phyloP scores from a whole-genome alignment of 2,797 vertebrate genomes.

The Ptychadena robeensis region DNA sequence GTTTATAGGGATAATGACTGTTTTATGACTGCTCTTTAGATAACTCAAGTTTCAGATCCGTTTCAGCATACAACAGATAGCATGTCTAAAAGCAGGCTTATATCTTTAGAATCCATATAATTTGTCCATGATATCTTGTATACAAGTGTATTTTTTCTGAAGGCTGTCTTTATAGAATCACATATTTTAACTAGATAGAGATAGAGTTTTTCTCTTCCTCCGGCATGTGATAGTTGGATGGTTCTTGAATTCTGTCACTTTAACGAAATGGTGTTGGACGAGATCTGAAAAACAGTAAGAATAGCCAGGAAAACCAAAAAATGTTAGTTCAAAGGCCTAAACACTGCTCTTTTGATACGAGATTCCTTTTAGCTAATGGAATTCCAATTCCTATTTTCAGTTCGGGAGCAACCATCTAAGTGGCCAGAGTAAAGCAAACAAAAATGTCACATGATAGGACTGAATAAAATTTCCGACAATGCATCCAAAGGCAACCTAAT shows the following conservation, averaged over 20 bases:
- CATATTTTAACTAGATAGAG: neutral
- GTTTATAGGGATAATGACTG: constrained; percentile 43
- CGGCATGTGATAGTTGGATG: constrained; percentile 16
- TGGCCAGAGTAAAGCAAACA: constrained; percentile 36
- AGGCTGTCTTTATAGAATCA: constrained; percentile 17
- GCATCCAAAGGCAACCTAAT: constrained; percentile 39
- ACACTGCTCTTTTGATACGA: constrained; percentile 47
- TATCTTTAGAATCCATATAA: constrained; percentile 10
- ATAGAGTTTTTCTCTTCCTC: constrained; percentile 13
- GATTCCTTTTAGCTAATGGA: constrained; percentile 44
- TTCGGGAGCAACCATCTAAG: constrained; percentile 24
- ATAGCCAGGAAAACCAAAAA: constrained; percentile 46
- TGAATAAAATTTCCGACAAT: constrained; percentile 41
- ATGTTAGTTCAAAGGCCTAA: constrained; percentile 36
- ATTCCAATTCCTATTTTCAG: constrained; percentile 25
- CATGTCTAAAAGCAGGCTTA: neutral
- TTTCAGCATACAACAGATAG: neutral
- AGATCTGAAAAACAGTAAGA: constrained; percentile 21
- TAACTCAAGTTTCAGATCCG: neutral
- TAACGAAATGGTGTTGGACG: constrained; percentile 46
- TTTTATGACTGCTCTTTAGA: constrained; percentile 28
- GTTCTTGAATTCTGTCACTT: constrained; percentile 39
- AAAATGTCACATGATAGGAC: constrained; percentile 44
- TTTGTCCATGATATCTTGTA: neutral
- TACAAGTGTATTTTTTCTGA: neutral